phyloP scores from a whole-genome alignment of 2,113 vertebrate genomes.

The Dicerorhinus sumatrensis region DNA sequence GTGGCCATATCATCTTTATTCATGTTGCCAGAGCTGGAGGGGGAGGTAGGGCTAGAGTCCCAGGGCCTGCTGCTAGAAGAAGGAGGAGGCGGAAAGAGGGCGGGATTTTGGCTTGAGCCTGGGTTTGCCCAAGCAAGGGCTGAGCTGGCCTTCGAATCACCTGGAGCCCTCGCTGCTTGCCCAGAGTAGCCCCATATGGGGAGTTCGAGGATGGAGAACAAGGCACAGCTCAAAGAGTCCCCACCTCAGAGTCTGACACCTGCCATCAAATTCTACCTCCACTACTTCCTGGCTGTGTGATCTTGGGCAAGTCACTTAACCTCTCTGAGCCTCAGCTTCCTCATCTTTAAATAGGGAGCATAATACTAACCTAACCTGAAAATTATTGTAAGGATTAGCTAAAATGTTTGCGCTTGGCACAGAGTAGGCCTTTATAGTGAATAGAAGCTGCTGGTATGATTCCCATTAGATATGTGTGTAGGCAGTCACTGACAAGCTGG shows the following conservation, averaged over 20 bases:
- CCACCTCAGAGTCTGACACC: neutral
- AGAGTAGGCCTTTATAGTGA: neutral
- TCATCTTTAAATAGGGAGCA: neutral
- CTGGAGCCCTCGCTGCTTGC: neutral
- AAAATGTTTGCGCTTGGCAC: neutral
- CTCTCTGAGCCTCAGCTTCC: neutral
- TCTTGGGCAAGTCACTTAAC: neutral
- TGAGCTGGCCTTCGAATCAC: neutral
- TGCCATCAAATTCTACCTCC: neutral
- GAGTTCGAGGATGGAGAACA: constrained; percentile 65
- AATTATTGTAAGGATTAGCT: neutral
- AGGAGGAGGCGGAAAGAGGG: neutral
- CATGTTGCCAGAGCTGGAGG: neutral
- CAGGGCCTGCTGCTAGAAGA: neutral
- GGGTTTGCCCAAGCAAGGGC: neutral
- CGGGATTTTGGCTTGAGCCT: neutral
- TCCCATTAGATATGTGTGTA: neutral
- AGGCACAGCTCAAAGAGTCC: neutral
- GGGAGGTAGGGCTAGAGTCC: neutral
- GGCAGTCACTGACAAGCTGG: neutral
- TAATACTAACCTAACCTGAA: neutral
- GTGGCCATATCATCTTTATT: neutral
- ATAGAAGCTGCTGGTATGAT: neutral
- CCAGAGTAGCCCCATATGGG: constrained; percentile 61
- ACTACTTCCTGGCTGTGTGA: neutral